Conservation (phyloP, 2,113 vertebrate genomes). For the Oceanites oceanicus region DNA sequence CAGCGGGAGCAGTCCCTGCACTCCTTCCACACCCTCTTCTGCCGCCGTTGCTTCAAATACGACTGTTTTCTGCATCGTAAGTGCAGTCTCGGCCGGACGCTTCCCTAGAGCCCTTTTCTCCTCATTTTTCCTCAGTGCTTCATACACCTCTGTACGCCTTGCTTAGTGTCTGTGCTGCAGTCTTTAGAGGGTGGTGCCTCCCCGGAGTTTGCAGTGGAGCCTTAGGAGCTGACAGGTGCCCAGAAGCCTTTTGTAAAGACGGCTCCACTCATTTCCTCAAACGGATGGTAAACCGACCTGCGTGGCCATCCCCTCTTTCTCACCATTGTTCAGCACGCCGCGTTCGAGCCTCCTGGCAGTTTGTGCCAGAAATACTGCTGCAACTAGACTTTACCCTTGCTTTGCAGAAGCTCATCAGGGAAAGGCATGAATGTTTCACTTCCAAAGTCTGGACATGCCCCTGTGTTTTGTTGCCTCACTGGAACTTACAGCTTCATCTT, state of each 20-base stretch:
- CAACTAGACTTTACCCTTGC: not conserved
- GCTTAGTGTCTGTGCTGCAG: not conserved
- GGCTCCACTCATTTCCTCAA: not conserved
- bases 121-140: not conserved
- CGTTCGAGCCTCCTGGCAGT: not conserved
- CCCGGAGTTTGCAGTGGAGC: not conserved
- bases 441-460: constrained; percentile 21
- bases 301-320: not conserved
- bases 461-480: constrained; percentile 25
- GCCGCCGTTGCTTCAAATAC: constrained; percentile 97
- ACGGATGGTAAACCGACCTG: not conserved
- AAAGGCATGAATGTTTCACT: constrained; percentile 34
- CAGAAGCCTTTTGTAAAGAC: not conserved
- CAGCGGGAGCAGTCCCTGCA: constrained; percentile 95
- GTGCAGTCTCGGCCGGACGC: constrained; percentile 3
- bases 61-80: constrained; percentile 99
- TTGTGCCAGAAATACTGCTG: not conserved
- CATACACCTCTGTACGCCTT: not conserved
- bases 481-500: constrained; percentile 39
- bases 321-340: not conserved
- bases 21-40: constrained; percentile 98
- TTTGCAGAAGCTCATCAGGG: constrained; percentile 47
- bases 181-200: not conserved
- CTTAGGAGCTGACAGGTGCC: not conserved
- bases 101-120: constrained; percentile 24